A percentile compares a stretch with the other conserved stretches of the same genome.
phyloP scores from a whole-genome alignment of 2,797 vertebrate species.

The Crypturellus tataupa region DNA sequence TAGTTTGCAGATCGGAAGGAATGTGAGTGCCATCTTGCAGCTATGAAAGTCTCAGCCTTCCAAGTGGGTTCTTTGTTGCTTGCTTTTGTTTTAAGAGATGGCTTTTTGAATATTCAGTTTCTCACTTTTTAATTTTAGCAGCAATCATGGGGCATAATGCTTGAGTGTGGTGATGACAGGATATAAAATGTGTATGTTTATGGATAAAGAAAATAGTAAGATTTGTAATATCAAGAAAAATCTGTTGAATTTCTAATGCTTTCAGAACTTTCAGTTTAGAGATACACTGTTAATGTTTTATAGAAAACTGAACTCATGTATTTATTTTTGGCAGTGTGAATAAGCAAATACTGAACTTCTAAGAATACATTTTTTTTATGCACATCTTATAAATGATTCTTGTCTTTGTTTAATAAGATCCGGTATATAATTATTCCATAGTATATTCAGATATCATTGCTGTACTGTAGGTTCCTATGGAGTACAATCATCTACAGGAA shows the following conservation, averaged over 20 bases:
- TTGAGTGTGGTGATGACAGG: not conserved
- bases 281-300: not conserved
- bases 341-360: not conserved
- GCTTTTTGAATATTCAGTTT: not conserved
- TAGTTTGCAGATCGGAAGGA: not conserved
- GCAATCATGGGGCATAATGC: not conserved
- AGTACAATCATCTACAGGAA: conserved; percentile 98
- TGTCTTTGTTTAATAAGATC: not conserved
- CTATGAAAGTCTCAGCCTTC: not conserved
- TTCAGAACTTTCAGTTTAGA: not conserved
- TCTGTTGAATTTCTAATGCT: not conserved
- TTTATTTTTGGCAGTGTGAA: not conserved
- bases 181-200: not conserved
- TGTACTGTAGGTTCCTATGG: conserved; percentile 93
- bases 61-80: not conserved
- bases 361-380: not conserved
- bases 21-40: not conserved
- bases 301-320: not conserved
- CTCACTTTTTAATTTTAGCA: not conserved
- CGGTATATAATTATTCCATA: not conserved
- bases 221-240: not conserved
- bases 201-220: not conserved
- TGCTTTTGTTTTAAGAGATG: not conserved
- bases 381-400: not conserved
- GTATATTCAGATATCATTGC: not conserved